These are phyloP conservation scores for Oeneis ivallda DNA, from an alignment of 2,888 invertebrate genomes.

Conservation along the genomic window DNA sequence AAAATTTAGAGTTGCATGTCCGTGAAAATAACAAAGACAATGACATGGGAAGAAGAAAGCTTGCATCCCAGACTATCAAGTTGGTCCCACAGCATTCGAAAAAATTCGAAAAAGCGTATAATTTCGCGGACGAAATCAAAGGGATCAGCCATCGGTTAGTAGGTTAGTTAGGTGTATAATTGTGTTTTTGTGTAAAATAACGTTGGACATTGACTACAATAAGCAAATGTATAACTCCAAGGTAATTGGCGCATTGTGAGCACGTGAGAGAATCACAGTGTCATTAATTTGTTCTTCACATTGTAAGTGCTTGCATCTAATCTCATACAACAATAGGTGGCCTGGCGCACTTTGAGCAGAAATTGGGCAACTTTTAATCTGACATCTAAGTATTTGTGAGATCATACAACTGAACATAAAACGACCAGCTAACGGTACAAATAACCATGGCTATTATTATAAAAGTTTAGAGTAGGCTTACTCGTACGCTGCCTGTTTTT, in stretches of 20 bases:
- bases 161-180: not conserved
- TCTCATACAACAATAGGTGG: conserved; percentile 25
- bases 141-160: no score
- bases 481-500: conserved; percentile 38
- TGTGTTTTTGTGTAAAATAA: not conserved
- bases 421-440: conserved; percentile 38
- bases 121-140: no score
- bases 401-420: not conserved
- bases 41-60: no score
- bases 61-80: no score
- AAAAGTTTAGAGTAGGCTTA: conserved; percentile 21
- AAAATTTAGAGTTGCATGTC: no score
- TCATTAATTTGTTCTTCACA: conserved; percentile 15
- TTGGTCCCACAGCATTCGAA: not conserved
- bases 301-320: conserved; percentile 15
- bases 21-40: no score
- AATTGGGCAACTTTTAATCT: no score
- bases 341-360: no score
- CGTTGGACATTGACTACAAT: not conserved
- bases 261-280: conserved; percentile 13
- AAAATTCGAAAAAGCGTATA: not conserved
- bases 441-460: conserved; percentile 33
- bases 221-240: not conserved
- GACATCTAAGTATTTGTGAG: no score
- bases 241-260: not conserved